phyloP scores from a whole-genome alignment of 2,888 invertebrate species.

The Diaphora mendica region DNA sequence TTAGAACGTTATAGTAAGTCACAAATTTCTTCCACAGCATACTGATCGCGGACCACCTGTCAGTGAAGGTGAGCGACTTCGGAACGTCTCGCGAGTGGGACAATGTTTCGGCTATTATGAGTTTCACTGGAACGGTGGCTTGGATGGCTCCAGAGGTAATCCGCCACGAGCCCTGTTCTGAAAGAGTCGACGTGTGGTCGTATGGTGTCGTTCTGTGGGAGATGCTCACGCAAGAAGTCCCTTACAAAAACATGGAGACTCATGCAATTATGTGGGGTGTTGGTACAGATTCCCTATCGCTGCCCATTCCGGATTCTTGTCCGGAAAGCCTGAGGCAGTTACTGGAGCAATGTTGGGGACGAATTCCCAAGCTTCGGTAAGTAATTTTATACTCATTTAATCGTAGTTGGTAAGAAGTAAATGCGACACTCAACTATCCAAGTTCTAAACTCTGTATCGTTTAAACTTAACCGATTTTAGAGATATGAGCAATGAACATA shows the following conservation, averaged over 20 bases:
- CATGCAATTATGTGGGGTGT: slow-evolving; percentile 99
- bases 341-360: slow-evolving; percentile 96
- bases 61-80: slow-evolving; percentile 98
- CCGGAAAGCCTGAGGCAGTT: slow-evolving; percentile 95
- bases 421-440: not conserved
- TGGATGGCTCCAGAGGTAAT: slow-evolving; percentile 99
- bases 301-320: slow-evolving; percentile 96
- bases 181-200: slow-evolving; percentile 99
- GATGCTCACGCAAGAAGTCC: slow-evolving; percentile 93
- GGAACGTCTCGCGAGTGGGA: slow-evolving; percentile 98
- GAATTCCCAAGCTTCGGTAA: slow-evolving; percentile 92
- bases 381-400: slow-evolving; percentile 8
- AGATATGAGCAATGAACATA: not conserved
- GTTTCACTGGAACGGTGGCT: slow-evolving; percentile 98
- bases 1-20: not conserved
- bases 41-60: slow-evolving; percentile 92
- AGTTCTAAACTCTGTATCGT: not conserved
- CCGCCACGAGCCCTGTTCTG: slow-evolving; percentile 97
- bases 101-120: slow-evolving; percentile 97
- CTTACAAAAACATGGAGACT: slow-evolving; percentile 90
- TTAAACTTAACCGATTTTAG: no score
- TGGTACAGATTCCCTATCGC: slow-evolving; percentile 95
- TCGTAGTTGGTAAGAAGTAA: not conserved
- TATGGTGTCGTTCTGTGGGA: slow-evolving; percentile 99
- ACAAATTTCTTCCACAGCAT: slow-evolving; percentile 86